Evolutionary conservation across 2,888 invertebrate genomes (phyloP).

Genomic region (Belgica antarctica): DNA sequence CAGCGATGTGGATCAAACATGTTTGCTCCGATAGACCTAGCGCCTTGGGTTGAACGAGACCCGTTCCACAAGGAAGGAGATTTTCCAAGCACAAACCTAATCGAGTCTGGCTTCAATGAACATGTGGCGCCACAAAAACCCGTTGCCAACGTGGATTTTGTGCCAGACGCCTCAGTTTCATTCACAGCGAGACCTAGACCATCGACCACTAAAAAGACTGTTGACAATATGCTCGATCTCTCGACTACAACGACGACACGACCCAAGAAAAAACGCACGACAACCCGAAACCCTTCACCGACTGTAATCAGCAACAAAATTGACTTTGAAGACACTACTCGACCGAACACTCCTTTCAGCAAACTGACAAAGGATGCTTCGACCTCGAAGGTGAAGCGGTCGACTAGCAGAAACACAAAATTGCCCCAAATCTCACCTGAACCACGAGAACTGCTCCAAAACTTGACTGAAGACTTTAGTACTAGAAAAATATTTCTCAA

Average conservation of each 20-base stretch:
- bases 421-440: neutral
- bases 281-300: constrained; percentile 54
- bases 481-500: constrained; percentile 14
- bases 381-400: constrained; percentile 20
- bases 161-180: constrained; percentile 40
- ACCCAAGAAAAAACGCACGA: constrained; percentile 51
- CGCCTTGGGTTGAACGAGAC: constrained; percentile 54
- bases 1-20: constrained; percentile 50
- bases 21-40: constrained; percentile 51
- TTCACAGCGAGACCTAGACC: constrained; percentile 49
- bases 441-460: too few relatives aligned
- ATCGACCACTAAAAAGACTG: constrained; percentile 48
- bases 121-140: neutral
- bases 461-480: constrained; percentile 6
- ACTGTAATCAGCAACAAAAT: constrained; percentile 44
- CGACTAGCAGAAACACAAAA: neutral
- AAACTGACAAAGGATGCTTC: neutral
- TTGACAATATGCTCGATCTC: constrained; percentile 64
- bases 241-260: constrained; percentile 51
- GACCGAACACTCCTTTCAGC: constrained; percentile 30
- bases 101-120: neutral
- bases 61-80: constrained; percentile 48
- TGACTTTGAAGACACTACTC: constrained; percentile 33
- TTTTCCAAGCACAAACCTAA: constrained; percentile 1
- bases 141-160: constrained; percentile 32